A percentile compares a stretch with the other conserved stretches of the same genome.
phyloP scores from a whole-genome alignment of 2,113 vertebrate species.

The Rhineura floridana region DNA sequence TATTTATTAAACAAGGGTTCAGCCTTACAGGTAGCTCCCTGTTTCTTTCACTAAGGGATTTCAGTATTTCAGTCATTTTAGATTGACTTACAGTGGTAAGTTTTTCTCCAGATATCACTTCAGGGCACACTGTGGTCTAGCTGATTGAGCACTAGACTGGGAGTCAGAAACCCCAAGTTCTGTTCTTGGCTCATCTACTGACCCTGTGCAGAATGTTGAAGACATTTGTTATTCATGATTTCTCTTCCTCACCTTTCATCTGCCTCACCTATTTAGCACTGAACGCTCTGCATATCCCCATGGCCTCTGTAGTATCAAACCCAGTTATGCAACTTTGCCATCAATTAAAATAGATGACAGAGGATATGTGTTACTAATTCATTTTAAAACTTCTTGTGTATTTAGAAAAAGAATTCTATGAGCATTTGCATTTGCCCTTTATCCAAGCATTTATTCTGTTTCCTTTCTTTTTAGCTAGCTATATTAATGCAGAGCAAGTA shows the following conservation, averaged over 20 bases:
- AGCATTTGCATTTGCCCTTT: not conserved
- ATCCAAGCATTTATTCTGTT: not conserved
- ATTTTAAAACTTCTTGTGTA: not conserved
- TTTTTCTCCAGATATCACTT: conserved; percentile 39
- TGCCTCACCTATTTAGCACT: conserved; percentile 19
- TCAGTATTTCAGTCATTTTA: conserved; percentile 58
- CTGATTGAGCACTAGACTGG: not conserved
- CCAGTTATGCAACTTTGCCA: not conserved
- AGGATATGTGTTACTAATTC: not conserved
- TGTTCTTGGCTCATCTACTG: conserved; percentile 16
- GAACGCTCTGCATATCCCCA: not conserved
- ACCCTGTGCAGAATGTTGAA: not conserved
- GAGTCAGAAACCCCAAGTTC: conserved; percentile 14
- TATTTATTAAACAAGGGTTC: conserved; percentile 66
- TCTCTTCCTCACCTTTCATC: conserved; percentile 28
- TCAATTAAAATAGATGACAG: not conserved
- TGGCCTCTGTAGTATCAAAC: not conserved
- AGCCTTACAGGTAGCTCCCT: conserved; percentile 50
- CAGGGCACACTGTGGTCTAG: conserved; percentile 17
- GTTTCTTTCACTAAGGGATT: conserved; percentile 61
- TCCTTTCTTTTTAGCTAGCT: not conserved
- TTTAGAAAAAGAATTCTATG: not conserved
- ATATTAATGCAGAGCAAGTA: not conserved
- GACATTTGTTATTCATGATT: conserved; percentile 5
- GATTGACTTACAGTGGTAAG: conserved; percentile 58